Conservation (phyloP, 2,888 invertebrate species). For the Nymphalis urticae region DNA sequence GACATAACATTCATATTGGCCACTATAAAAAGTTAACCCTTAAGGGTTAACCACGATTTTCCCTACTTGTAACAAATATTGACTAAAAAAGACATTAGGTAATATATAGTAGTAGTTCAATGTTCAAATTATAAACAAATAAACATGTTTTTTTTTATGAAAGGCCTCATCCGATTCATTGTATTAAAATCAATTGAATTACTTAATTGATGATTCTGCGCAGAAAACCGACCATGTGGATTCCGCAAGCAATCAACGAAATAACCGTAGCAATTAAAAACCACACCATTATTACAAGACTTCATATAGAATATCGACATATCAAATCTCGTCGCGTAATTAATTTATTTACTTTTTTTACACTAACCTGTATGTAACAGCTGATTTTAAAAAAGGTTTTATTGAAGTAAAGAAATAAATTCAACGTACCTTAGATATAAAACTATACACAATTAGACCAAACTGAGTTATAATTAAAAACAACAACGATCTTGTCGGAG, state of each 20-base stretch:
- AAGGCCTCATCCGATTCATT: not conserved
- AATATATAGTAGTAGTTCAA: not conserved
- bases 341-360: constrained; percentile 36
- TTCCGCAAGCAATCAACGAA: constrained; percentile 5
- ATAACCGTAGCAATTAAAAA: constrained; percentile 23
- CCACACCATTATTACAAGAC: constrained; percentile 8
- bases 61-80: not conserved
- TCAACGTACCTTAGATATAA: constrained; percentile 37
- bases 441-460: constrained; percentile 32
- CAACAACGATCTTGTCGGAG: constrained; percentile 39
- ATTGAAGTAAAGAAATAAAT: constrained; percentile 15
- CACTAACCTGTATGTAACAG: constrained; percentile 37
- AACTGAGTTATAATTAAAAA: constrained; percentile 23
- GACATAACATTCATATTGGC: not conserved
- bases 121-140: constrained; percentile 3
- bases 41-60: constrained; percentile 1
- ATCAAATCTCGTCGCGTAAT: constrained; percentile 24
- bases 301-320: constrained; percentile 13
- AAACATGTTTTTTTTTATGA: not conserved
- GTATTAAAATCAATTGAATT: not conserved
- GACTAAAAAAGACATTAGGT: not conserved
- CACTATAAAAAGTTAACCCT: not conserved
- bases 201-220: constrained; percentile 17
- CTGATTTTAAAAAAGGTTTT: constrained; percentile 29
- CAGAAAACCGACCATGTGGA: constrained; percentile 29